Conservation (phyloP, 2,797 vertebrate genomes). For the Enteromius treurensis region DNA sequence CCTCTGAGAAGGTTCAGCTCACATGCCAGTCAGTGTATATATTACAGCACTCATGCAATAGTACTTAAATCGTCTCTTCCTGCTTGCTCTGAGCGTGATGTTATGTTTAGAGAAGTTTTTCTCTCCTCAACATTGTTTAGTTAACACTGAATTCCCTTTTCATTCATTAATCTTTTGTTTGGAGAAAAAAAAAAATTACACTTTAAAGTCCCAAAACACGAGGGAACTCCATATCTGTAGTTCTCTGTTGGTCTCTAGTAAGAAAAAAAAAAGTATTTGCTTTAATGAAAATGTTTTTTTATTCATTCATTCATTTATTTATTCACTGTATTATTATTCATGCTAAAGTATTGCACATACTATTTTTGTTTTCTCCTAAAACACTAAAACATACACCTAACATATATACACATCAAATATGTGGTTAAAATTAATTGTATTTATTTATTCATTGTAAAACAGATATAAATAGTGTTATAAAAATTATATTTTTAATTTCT, state of each 20-base stretch:
- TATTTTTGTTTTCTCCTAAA: neutral
- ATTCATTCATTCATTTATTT: neutral
- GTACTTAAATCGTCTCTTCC: constrained; percentile 25
- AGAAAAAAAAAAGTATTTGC: neutral
- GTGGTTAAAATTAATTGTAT: neutral
- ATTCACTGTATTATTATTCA: neutral
- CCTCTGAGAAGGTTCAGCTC: constrained; percentile 17
- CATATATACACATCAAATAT: neutral
- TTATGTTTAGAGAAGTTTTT: constrained; percentile 7
- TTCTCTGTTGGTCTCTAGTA: neutral
- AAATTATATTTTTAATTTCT: neutral
- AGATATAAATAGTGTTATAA: neutral
- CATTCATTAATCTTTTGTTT: constrained; percentile 21
- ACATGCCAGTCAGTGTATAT: constrained; percentile 19
- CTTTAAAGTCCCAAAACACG: constrained; percentile 2
- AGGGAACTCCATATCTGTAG: neutral
- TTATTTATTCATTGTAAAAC: neutral
- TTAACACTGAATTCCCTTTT: constrained; percentile 6
- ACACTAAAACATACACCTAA: neutral
- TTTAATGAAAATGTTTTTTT: neutral
- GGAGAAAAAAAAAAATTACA: neutral
- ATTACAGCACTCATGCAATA: constrained; percentile 11
- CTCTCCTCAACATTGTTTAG: neutral
- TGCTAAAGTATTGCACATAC: neutral
- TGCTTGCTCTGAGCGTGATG: neutral